Evolutionary conservation across 2,113 vertebrate genomes (phyloP).

Genomic region (Tonatia bakeri): DNA sequence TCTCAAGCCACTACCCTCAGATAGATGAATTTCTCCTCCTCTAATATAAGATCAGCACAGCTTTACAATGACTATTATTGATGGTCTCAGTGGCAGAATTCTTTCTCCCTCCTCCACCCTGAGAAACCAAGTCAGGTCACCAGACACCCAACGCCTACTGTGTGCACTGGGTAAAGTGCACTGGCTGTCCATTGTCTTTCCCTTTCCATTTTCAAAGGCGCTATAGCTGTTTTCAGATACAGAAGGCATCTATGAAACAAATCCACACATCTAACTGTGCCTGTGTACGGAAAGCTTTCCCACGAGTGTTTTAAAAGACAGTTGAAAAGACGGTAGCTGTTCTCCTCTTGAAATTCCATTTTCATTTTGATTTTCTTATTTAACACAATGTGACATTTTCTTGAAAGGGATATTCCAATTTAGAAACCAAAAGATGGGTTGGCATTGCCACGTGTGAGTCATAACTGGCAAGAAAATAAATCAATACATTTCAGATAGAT

Average conservation of each 20-base stretch:
- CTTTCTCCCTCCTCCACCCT: not conserved
- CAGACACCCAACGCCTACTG: not conserved
- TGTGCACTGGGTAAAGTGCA: not conserved
- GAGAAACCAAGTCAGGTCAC: not conserved
- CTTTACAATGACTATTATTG: not conserved
- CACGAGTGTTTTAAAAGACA: not conserved
- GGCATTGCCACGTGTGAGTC: not conserved
- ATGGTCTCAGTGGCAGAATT: not conserved
- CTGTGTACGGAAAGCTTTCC: not conserved
- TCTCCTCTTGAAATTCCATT: not conserved
- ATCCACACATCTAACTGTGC: too few relatives aligned
- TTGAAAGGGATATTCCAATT: slow-evolving; percentile 6
- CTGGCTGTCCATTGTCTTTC: not conserved
- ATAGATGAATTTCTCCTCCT: not conserved
- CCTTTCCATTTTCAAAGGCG: not conserved
- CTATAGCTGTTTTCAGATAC: not conserved
- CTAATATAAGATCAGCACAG: not conserved
- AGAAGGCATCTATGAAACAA: rapidly evolving
- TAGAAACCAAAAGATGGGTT: not conserved
- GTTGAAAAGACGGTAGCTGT: not conserved
- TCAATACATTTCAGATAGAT: not conserved
- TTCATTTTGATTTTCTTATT: slow-evolving; percentile 19
- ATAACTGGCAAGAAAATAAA: not conserved
- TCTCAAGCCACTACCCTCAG: not conserved
- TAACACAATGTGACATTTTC: not conserved